Percentiles rank a stretch among this genome's conserved stretches.
Conservation (phyloP, 1,140 invertebrate species). For the Bilobella aurantiaca region DNA sequence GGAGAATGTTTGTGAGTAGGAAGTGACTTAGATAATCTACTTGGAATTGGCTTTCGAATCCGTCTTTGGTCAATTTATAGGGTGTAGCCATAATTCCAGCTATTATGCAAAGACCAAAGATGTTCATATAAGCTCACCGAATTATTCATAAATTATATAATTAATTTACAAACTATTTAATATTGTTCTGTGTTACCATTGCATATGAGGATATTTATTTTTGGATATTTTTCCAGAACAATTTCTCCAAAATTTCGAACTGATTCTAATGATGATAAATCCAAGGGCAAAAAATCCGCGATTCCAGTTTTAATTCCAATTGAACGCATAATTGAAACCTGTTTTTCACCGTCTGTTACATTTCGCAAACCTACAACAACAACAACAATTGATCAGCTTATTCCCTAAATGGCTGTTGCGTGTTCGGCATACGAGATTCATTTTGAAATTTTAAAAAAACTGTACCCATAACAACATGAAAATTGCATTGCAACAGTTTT, state of each 20-base stretch:
- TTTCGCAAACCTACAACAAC: slow-evolving; percentile 58
- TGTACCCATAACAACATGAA: slow-evolving; percentile 19
- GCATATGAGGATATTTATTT: slow-evolving; percentile 64
- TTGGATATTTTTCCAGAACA: slow-evolving; percentile 51
- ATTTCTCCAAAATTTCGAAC: slow-evolving; percentile 61
- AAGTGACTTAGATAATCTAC: slow-evolving; percentile 83
- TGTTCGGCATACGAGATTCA: too few relatives aligned
- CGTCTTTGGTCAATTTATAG: slow-evolving; percentile 61
- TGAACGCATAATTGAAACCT: slow-evolving; percentile 46
- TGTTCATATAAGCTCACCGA: too few relatives aligned
- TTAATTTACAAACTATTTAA: background rate
- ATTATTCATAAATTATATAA: background rate
- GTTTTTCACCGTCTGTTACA: slow-evolving; percentile 47
- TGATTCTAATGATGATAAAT: slow-evolving; percentile 58
- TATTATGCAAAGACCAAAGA: slow-evolving; percentile 39
- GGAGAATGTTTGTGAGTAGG: slow-evolving; percentile 67
- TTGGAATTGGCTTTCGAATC: slow-evolving; percentile 70
- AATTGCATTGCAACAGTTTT: slow-evolving; percentile 56
- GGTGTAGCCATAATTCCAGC: slow-evolving; percentile 78
- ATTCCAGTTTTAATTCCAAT: slow-evolving; percentile 44
- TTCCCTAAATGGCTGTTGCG: too few relatives aligned
- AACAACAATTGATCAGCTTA: too few relatives aligned
- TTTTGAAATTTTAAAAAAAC: slow-evolving; percentile 48
- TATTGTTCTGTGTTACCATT: slow-evolving; percentile 52
- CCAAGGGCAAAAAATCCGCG: slow-evolving; percentile 44